Base-by-base conservation (phyloP, 2,113 vertebrate species). In the Cephalophus harveyi region DNA sequence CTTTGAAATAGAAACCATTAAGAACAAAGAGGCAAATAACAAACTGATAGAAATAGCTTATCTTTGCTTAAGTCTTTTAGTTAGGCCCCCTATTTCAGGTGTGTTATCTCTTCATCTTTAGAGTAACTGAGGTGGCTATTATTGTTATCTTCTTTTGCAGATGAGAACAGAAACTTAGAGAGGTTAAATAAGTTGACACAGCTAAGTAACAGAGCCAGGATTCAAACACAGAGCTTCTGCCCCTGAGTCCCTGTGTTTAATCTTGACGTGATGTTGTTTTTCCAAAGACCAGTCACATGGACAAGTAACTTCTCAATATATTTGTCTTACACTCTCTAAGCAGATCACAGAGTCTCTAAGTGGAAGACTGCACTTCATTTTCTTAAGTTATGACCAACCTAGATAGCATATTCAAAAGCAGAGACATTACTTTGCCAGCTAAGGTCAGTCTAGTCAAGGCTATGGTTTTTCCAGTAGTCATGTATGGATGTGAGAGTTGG, bases 1-100 rank as follows among this genome's bases (percentile, higher is more conserved):
- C 86, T 94, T 94, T 95, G n/a, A 89, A 94, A 82, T 25, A 33
- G 19, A 76, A 96, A 79, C 12, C 23, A 81, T n/a, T 76, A 30
- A 54, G 67, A 95, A 87, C 8, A 52, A 89, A 93, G 60, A 60
- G 28, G 27, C 36, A 90, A 87, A 54, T 57, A 52, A 60, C 13
- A 40, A 64, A 30, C 11, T 27, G 87, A 48, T 3, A 90, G 6
- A 57, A 54, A 60, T 5, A 85, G 16, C 57, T 95, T 76, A 91
- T 23, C 43, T 94, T 92, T 62, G 27, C 74, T 33, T 40, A 54
- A 67, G 46, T 54, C 21, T 79, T 89, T 83, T 95, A 59, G 27
- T 30, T 60, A 93, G 48, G 16, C 10, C 36, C 33, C 59, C 2
- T 50, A 71, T 40, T 71, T 92, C 43, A 90, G n/a, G 59, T 2